Conservation (phyloP, 2,113 vertebrate species). For the Ceyx melanurus region DNA sequence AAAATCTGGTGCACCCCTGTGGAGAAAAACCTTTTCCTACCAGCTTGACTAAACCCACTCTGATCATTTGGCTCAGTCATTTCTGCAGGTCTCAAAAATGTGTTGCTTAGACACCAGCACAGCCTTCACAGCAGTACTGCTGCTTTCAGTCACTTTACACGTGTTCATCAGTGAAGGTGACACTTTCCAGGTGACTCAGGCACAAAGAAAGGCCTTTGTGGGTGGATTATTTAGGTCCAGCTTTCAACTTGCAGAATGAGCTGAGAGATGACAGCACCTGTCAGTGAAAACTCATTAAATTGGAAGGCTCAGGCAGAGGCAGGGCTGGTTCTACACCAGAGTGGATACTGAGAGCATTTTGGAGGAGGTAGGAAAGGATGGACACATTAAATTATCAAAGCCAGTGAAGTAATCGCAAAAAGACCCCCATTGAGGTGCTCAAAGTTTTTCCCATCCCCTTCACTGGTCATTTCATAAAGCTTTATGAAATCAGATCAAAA, state of each 20-base stretch:
- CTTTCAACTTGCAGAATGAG: not conserved
- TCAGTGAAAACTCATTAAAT: constrained; percentile 24
- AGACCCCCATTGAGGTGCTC: not conserved
- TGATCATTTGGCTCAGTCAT: not conserved
- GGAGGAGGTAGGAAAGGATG: not conserved
- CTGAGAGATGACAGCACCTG: constrained; percentile 8
- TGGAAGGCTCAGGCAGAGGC: not conserved
- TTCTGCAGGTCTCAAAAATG: not conserved
- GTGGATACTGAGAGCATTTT: not conserved
- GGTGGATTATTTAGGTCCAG: constrained; percentile 1
- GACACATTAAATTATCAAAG: not conserved
- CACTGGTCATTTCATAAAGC: not conserved
- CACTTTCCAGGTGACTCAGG: constrained; percentile 39
- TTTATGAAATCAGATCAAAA: not conserved
- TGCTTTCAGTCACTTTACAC: constrained; percentile 1
- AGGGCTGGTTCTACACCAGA: not conserved
- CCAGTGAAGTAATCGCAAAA: not conserved
- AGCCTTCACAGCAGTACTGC: not conserved
- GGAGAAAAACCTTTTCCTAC: not conserved
- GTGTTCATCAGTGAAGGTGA: not conserved
- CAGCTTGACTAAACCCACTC: not conserved
- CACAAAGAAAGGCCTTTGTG: constrained; percentile 13
- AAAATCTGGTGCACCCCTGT: not conserved
- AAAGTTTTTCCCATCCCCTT: not conserved
- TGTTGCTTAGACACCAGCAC: not conserved